Evolutionary conservation across 2,797 vertebrate genomes (phyloP).

Genomic region (Lacerta agilis): DNA sequence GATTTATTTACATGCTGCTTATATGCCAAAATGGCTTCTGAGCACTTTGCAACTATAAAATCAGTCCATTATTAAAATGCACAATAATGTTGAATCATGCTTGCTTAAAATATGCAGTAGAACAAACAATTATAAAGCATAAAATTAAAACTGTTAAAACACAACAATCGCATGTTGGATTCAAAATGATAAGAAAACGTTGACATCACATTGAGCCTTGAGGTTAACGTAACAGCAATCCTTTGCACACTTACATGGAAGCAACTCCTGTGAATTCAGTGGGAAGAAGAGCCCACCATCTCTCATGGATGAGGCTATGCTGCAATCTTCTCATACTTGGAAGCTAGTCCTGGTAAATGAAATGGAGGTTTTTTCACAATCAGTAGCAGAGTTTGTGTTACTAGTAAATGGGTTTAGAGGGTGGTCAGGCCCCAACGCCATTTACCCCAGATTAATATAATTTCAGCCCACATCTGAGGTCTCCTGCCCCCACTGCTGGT

Average conservation of each 20-base stretch:
- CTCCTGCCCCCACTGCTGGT: neutral
- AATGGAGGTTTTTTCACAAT: neutral
- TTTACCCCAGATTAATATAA: neutral
- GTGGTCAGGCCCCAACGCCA: neutral
- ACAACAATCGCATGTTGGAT: no score
- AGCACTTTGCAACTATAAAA: no score
- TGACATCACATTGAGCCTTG: neutral
- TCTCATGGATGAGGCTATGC: neutral
- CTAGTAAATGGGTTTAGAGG: neutral
- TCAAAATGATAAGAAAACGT: neutral
- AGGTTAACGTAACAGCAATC: neutral
- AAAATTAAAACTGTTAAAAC: no score
- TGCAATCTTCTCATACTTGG: neutral
- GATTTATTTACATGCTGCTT: no score
- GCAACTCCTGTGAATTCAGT: neutral
- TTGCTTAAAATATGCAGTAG: no score
- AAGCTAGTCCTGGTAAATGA: neutral
- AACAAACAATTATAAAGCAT: no score
- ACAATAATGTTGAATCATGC: no score
- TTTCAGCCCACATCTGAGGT: neutral
- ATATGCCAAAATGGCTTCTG: no score
- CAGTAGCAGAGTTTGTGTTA: neutral
- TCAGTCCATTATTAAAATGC: no score
- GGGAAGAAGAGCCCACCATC: neutral
- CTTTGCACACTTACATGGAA: neutral